phyloP scores from a whole-genome alignment of 2,888 invertebrate genomes.

The Melipona beecheii region DNA sequence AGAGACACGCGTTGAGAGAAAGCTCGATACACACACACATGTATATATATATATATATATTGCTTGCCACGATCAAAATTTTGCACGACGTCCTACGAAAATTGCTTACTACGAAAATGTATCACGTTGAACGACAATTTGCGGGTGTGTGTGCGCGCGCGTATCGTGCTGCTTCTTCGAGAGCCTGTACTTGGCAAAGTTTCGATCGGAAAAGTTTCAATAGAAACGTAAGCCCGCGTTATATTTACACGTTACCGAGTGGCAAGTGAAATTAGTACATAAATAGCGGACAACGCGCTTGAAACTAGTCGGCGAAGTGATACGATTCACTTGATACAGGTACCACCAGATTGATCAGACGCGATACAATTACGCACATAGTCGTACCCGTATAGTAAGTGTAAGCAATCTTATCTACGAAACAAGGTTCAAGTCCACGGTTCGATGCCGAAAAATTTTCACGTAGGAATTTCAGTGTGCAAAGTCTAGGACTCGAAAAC shows the following conservation, averaged over 20 bases:
- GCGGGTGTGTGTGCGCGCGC: not conserved
- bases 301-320: not conserved
- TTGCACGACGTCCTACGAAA: constrained; percentile 47
- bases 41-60: constrained; percentile 27
- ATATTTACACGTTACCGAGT: not conserved
- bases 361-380: not conserved
- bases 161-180: constrained; percentile 3
- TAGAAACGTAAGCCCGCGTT: not conserved
- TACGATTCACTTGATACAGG: not conserved
- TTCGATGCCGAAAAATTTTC: too few species aligned
- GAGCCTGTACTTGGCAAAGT: not conserved
- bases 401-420: not conserved
- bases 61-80: constrained; percentile 29
- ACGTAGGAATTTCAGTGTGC: not conserved
- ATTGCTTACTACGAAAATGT: constrained; percentile 47
- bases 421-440: not conserved
- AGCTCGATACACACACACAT: constrained; percentile 30
- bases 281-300: not conserved
- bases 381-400: not conserved
- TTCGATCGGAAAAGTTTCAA: not conserved
- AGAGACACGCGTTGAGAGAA: constrained; percentile 22
- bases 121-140: constrained; percentile 54
- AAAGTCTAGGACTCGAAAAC: not conserved
- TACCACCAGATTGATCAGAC: not conserved
- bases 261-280: not conserved